Evolutionary conservation across 1,140 invertebrate species (phyloP).

Genomic region (Heterodera schachtii): DNA sequence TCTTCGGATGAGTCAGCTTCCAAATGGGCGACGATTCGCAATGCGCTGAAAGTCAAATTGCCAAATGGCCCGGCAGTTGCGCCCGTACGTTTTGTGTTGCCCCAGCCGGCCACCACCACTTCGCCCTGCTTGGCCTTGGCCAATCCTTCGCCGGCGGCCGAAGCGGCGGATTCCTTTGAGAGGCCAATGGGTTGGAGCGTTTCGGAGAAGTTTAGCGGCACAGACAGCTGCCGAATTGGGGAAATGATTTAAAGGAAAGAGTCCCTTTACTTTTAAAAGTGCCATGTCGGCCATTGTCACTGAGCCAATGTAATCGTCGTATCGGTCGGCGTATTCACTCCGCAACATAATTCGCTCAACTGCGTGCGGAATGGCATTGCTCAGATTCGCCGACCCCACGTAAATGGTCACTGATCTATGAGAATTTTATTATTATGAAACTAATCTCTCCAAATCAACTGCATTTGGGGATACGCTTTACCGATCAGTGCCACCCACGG

Average conservation of each 20-base stretch:
- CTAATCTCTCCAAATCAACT: too few species aligned
- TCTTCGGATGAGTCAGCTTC: conserved; percentile 28
- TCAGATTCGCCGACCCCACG: conserved; percentile 23
- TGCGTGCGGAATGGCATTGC: conserved; percentile 1
- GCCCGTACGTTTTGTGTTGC: conserved; percentile 27
- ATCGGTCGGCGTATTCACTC: conserved; percentile 25
- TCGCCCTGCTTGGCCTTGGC: conserved; percentile 3
- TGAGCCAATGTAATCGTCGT: conserved; percentile 25
- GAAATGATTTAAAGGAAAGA: neutral
- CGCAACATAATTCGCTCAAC: conserved; percentile 23
- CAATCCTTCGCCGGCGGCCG: neutral
- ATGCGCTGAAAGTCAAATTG: conserved; percentile 5
- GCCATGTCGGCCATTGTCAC: conserved; percentile 27
- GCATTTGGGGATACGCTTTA: too few species aligned
- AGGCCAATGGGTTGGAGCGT: conserved; percentile 23
- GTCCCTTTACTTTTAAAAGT: conserved; percentile 5
- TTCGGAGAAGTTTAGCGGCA: conserved; percentile 23
- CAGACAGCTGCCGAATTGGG: too few species aligned
- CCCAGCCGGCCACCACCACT: conserved; percentile 27
- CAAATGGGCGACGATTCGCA: conserved; percentile 24
- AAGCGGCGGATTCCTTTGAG: conserved; percentile 20
- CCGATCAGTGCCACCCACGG: too few species aligned
- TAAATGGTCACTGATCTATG: conserved; percentile 8
- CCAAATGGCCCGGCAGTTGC: neutral
- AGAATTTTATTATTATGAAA: neutral